Conservation (phyloP, 30 jellyfish, hydroid and myxozoan species). For the Aurelia sp. region DNA sequence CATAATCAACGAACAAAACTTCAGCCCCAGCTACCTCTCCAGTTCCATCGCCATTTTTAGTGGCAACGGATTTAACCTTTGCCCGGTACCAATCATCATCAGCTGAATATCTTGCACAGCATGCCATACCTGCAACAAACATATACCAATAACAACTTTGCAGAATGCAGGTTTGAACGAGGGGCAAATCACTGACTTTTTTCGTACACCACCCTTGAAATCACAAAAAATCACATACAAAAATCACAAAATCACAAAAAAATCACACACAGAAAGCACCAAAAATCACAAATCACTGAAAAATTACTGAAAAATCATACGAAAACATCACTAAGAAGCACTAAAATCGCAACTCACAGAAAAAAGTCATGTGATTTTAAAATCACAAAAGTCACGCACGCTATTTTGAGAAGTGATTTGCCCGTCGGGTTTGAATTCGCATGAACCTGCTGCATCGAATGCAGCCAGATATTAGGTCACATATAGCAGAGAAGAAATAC, state of each 20-base stretch:
- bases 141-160: not conserved
- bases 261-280: too few relatives aligned
- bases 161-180: slow-evolving; percentile 2
- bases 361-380: too few relatives aligned
- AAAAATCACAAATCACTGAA: too few relatives aligned
- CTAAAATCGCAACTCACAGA: too few relatives aligned
- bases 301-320: too few relatives aligned
- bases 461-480: not conserved
- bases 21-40: slow-evolving; percentile 34
- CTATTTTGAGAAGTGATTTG: too few relatives aligned
- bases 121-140: slow-evolving; percentile 43
- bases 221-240: too few relatives aligned
- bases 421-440: slow-evolving; percentile 36
- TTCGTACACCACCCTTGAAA: too few relatives aligned
- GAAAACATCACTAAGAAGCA: too few relatives aligned
- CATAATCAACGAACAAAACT: slow-evolving; percentile 80
- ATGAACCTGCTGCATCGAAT: slow-evolving; percentile 45
- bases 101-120: slow-evolving; percentile 45
- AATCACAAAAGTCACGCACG: too few relatives aligned
- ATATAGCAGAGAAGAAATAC: slow-evolving; percentile 30
- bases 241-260: too few relatives aligned
- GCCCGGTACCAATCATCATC: slow-evolving; percentile 66
- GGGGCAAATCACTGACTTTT: too few relatives aligned
- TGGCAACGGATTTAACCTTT: slow-evolving; percentile 11
- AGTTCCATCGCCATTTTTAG: slow-evolving; percentile 13